phyloP scores from a whole-genome alignment of 2,888 invertebrate genomes.

The Sarcophaga rosellei region DNA sequence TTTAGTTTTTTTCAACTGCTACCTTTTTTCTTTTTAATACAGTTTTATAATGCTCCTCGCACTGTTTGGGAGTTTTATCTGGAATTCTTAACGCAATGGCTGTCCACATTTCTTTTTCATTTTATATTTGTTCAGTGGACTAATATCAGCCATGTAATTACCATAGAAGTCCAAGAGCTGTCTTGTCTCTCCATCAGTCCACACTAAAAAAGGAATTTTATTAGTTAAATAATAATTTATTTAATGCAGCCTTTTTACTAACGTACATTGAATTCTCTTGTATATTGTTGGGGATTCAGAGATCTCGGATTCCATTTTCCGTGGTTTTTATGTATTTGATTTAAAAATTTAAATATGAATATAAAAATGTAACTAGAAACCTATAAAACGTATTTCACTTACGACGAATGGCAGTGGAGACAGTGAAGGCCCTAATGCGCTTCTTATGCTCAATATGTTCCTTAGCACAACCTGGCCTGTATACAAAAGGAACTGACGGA shows the following conservation, averaged over 20 bases:
- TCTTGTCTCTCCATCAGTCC: too few species aligned
- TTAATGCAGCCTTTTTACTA: too few species aligned
- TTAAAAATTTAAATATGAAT: too few species aligned
- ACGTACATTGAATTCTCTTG: too few species aligned
- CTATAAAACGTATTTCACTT: too few species aligned
- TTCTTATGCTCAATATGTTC: constrained; percentile 34
- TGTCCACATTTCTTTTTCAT: constrained; percentile 51
- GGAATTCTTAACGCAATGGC: constrained; percentile 23
- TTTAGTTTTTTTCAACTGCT: constrained; percentile 26
- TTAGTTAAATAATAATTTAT: constrained; percentile 6
- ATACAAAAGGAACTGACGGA: constrained; percentile 55
- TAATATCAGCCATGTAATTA: constrained; percentile 33
- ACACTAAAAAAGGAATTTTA: constrained; percentile 26
- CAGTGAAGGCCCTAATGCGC: too few species aligned
- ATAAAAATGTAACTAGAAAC: too few species aligned
- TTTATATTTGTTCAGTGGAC: constrained; percentile 42
- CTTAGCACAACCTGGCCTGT: constrained; percentile 55
- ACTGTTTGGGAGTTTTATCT: constrained; percentile 33
- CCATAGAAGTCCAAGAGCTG: constrained; percentile 21
- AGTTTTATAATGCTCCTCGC: constrained; percentile 54
- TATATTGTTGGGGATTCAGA: too few species aligned
- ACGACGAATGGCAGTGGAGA: too few species aligned
- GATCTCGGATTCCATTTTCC: too few species aligned
- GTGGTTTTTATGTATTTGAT: too few species aligned
- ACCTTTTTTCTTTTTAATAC: constrained; percentile 43